phyloP scores from a whole-genome alignment of 1,140 invertebrate species.

The Drosophila kikkawai region DNA sequence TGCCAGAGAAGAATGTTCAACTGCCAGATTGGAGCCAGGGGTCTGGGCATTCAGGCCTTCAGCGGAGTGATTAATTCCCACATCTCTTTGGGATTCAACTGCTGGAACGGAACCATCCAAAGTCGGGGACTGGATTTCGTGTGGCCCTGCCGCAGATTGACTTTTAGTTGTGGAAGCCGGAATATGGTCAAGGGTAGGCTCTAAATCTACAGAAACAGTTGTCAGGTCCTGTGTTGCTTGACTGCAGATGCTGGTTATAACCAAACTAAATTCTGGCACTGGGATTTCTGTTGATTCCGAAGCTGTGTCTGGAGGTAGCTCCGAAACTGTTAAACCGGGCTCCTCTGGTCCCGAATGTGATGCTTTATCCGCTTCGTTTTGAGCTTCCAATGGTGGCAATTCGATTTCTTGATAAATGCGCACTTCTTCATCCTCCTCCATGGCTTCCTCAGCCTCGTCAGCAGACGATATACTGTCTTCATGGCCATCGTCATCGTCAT shows the following conservation, averaged over 20 bases:
- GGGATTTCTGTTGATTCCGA: not conserved
- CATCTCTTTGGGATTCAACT: not conserved
- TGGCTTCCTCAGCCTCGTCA: slow-evolving; percentile 69
- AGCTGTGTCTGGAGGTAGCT: not conserved
- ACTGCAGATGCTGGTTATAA: slow-evolving; percentile 71
- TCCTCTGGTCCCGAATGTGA: not conserved
- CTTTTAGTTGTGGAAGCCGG: not conserved
- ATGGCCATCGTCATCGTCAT: slow-evolving; percentile 59
- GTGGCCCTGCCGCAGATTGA: not conserved
- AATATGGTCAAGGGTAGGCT: not conserved
- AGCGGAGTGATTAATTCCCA: too few relatives aligned
- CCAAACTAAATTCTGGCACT: slow-evolving; percentile 37
- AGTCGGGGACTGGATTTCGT: not conserved
- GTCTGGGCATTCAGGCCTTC: not conserved
- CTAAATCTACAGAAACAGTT: too few relatives aligned
- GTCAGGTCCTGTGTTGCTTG: slow-evolving; percentile 15
- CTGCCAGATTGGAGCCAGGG: not conserved
- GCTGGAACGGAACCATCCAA: not conserved
- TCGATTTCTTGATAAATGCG: slow-evolving; percentile 77
- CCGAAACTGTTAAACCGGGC: not conserved
- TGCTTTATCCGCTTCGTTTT: not conserved
- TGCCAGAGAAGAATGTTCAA: not conserved
- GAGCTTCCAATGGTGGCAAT: slow-evolving; percentile 42
- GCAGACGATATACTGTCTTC: slow-evolving; percentile 62
- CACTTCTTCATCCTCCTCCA: slow-evolving; percentile 59